Base-by-base conservation (phyloP, 2,888 invertebrate species). In the Isotomurus palustris region DNA sequence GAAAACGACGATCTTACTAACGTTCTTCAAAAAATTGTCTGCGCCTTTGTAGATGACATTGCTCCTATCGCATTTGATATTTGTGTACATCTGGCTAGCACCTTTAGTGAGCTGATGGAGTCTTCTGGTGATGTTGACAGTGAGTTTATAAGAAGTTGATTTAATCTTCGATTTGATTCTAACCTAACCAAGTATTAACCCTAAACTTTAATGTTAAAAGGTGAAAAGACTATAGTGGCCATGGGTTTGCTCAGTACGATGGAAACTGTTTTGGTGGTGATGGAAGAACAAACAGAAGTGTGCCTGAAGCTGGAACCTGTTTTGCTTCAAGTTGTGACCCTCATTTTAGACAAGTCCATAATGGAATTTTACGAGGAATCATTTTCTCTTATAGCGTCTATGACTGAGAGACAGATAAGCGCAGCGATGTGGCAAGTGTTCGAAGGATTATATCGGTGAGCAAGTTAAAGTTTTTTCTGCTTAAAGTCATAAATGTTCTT, bases 341-440 rank as follows among this genome's bases (percentile, higher is more conserved):
- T 77, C 28, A 80, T 82, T 64, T 74, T 81, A 57, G 75, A 78
- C 72, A 86, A 91, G 73, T 87, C 87, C 73, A 87, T 91, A 49
- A 85, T 88, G 74, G 97, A 97, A 77, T 96, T 94, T 75, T 99
- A 96, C 74, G 97, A 99, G 77, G 96, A 97, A 78, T 90, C 94
- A 2, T 83, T 97, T 73, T 88, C 91, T 0, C 79, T 99, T 59
- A 85, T 97, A 14, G 92, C 88, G 75, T 93, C 91, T 74, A 79
- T 99, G 70, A 95, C 96, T 2, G 83, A 86, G 47, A 88, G 88
- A 74, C 82, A 83, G 53, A 87, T 99, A 72, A 92, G 94, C 0
- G 84, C 85, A 35, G 90, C 91, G 73, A 91, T 97, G 91, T 99
- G 99, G 99, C 88, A 89, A 75, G 88, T 96, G 53, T 84, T 94